These are phyloP conservation scores for Hyposoter dolosus DNA, from an alignment of 2,888 invertebrate species.

Conservation along the genomic window DNA sequence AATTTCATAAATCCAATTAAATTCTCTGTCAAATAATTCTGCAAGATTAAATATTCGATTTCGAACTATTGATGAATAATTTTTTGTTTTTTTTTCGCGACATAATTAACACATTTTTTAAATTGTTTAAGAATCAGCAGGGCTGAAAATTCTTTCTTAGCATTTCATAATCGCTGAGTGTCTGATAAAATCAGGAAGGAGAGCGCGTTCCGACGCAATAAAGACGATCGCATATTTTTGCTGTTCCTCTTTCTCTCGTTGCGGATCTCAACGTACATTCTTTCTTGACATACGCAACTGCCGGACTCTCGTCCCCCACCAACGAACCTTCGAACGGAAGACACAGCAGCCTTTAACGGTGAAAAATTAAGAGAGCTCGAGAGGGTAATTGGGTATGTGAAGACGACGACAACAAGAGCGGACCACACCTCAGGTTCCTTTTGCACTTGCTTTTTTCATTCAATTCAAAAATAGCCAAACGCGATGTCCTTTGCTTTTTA, in stretches of 20 bases:
- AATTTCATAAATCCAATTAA: background rate
- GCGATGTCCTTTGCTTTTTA: background rate
- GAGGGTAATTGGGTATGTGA: slow-evolving; percentile 36
- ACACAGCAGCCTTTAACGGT: slow-evolving; percentile 29
- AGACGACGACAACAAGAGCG: slow-evolving; percentile 9
- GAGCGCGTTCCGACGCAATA: slow-evolving; percentile 44
- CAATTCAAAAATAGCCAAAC: slow-evolving; percentile 21
- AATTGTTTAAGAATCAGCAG: background rate
- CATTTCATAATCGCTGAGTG: slow-evolving; percentile 29
- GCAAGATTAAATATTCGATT: too few species aligned
- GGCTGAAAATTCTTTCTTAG: background rate
- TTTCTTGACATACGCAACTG: slow-evolving; percentile 42
- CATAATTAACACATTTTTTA: background rate
- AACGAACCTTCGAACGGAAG: slow-evolving; percentile 24
- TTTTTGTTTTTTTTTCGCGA: too few species aligned
- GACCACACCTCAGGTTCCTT: slow-evolving; percentile 39
- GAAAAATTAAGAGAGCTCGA: slow-evolving; percentile 47
- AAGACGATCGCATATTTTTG: slow-evolving; percentile 32
- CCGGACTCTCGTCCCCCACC: slow-evolving; percentile 6
- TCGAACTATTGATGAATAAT: background rate
- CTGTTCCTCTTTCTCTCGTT: slow-evolving; percentile 35
- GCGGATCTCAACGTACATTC: slow-evolving; percentile 31
- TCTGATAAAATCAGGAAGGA: slow-evolving; percentile 51
- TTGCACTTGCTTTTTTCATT: background rate
- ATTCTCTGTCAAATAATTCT: background rate